Conservation (phyloP, 2,888 invertebrate species). For the Lypha dubia region DNA sequence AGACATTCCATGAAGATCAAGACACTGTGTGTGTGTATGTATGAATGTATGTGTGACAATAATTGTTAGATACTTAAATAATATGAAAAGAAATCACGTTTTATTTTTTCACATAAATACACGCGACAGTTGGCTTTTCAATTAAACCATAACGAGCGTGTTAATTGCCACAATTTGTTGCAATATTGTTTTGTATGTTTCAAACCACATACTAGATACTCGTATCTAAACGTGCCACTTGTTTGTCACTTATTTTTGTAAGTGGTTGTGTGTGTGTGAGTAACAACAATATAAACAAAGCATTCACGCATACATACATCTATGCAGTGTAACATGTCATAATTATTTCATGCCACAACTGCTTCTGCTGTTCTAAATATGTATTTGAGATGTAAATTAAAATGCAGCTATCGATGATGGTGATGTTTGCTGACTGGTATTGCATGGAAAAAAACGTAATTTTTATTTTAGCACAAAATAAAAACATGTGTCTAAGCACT, state of each 20-base stretch:
- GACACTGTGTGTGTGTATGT: too few relatives aligned
- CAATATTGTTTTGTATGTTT: constrained; percentile 34
- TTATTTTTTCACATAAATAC: constrained; percentile 56
- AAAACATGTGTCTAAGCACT: constrained; percentile 64
- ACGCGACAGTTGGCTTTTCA: constrained; percentile 74
- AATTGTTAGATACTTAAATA: constrained; percentile 14
- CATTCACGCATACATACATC: constrained; percentile 9
- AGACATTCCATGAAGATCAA: too few relatives aligned
- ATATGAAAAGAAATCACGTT: constrained; percentile 54
- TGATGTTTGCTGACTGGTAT: background rate
- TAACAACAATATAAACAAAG: constrained; percentile 32
- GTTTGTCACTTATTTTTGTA: constrained; percentile 43
- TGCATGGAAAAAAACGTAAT: constrained; percentile 28
- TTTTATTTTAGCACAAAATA: constrained; percentile 48
- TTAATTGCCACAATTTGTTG: constrained; percentile 73
- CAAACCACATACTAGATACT: constrained; percentile 30
- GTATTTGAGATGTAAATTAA: background rate
- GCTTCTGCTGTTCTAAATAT: constrained; percentile 5
- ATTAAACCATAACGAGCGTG: constrained; percentile 73
- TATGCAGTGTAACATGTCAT: constrained; percentile 64
- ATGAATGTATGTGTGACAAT: background rate
- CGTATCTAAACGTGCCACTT: constrained; percentile 21
- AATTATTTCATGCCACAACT: constrained; percentile 69
- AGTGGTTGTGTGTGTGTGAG: too few relatives aligned
- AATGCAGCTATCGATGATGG: background rate